Conservation (phyloP, 2,888 invertebrate species). For the Caenorhabditis sp. region DNA sequence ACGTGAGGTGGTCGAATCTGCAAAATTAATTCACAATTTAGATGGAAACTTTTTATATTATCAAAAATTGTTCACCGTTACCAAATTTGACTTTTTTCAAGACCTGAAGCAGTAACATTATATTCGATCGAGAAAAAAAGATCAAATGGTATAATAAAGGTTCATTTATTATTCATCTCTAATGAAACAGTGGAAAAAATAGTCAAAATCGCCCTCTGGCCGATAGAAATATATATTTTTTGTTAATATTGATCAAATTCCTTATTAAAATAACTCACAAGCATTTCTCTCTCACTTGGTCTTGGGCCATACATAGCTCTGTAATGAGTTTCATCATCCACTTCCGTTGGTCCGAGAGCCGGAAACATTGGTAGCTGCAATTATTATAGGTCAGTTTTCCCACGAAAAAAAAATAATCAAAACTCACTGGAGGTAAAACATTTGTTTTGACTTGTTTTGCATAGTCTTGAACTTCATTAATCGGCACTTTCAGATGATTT, state of each 20-base stretch:
- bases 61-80: too few species aligned
- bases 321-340: slow-evolving; percentile 7
- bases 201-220: too few species aligned
- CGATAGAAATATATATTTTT: too few species aligned
- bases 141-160: too few species aligned
- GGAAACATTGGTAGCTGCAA: slow-evolving; percentile 35
- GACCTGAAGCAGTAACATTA: too few species aligned
- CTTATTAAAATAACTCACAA: too few species aligned
- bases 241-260: neutral
- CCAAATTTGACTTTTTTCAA: too few species aligned
- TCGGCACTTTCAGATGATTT: slow-evolving; percentile 6
- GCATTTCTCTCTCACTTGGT: slow-evolving; percentile 23
- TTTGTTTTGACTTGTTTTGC: slow-evolving; percentile 7
- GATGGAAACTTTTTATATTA: slow-evolving; percentile 2
- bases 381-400: too few species aligned
- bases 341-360: slow-evolving; percentile 1
- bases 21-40: too few species aligned
- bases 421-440: slow-evolving; percentile 18
- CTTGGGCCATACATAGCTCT: slow-evolving; percentile 23
- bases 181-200: too few species aligned
- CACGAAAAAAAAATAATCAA: neutral
- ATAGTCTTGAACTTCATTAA: slow-evolving; percentile 15
- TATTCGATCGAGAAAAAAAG: too few species aligned
- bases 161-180: too few species aligned
- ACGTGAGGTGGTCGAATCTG: slow-evolving; percentile 15